These are phyloP conservation scores for Leptocoma aspasia DNA, from an alignment of 2,113 vertebrate species.

Conservation along the genomic window DNA sequence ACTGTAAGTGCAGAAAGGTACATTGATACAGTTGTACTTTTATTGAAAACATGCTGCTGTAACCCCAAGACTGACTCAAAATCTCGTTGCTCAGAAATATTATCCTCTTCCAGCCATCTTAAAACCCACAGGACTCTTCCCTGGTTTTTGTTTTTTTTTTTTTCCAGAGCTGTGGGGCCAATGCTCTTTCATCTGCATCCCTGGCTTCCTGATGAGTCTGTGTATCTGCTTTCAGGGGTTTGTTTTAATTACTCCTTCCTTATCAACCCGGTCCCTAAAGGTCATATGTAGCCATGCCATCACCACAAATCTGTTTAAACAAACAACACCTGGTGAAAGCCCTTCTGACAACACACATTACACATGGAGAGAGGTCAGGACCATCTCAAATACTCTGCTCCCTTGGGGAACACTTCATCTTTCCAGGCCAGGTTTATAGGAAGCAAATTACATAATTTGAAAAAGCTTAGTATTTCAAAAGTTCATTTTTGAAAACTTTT, in stretches of 20 bases:
- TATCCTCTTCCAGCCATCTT: not conserved
- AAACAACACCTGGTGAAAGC: constrained; percentile 40
- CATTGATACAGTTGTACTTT: not conserved
- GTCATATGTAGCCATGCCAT: not conserved
- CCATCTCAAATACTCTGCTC: not conserved
- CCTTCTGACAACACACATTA: not conserved
- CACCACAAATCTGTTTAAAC: constrained; percentile 30
- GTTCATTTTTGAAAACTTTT: not conserved
- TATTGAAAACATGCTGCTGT: not conserved
- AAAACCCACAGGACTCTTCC: not conserved
- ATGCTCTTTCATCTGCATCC: not conserved
- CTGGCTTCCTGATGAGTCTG: not conserved
- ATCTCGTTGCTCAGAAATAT: not conserved
- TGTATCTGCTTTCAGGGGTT: not conserved
- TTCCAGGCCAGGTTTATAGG: not conserved
- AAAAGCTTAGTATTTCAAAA: not conserved
- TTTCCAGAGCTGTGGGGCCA: not conserved
- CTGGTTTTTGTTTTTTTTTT: not conserved
- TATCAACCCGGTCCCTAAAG: not conserved
- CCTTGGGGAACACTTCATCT: not conserved
- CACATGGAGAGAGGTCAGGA: not conserved
- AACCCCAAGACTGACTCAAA: not conserved
- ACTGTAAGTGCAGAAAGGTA: not conserved
- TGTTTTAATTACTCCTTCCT: constrained; percentile 37
- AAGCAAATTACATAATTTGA: not conserved